Conservation (phyloP, 2,888 invertebrate genomes). For the Drosophila gaucha region DNA sequence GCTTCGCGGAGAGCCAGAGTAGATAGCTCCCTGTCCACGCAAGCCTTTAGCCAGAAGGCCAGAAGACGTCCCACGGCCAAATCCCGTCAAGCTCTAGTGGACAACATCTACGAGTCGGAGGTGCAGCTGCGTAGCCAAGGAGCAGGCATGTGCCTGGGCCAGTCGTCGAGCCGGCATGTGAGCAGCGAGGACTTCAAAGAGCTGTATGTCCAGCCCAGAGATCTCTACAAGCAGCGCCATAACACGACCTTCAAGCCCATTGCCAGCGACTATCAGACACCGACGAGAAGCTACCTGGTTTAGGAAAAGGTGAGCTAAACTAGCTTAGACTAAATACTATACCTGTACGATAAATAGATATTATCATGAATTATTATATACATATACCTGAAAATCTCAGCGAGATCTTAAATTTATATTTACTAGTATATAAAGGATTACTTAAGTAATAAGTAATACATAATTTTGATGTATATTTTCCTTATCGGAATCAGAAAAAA, state of each 20-base stretch:
- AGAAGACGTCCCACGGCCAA: conserved; percentile 51
- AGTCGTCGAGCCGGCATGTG: conserved; percentile 48
- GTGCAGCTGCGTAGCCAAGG: conserved; percentile 63
- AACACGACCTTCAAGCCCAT: conserved; percentile 83
- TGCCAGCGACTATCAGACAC: conserved; percentile 79
- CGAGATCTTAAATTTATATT: too few relatives aligned
- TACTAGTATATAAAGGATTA: too few relatives aligned
- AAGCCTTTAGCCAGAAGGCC: conserved; percentile 23
- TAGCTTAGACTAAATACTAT: neutral
- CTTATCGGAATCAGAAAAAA: too few relatives aligned
- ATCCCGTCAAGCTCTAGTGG: conserved; percentile 77
- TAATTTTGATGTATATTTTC: too few relatives aligned
- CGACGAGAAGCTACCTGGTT: conserved; percentile 82
- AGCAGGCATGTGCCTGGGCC: conserved; percentile 39
- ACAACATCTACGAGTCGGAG: conserved; percentile 83
- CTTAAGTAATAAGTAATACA: too few relatives aligned
- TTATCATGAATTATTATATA: neutral
- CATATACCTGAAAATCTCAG: too few relatives aligned
- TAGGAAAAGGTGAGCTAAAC: conserved; percentile 43
- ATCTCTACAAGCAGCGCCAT: conserved; percentile 81
- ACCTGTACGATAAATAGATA: neutral
- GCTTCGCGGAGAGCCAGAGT: conserved; percentile 63
- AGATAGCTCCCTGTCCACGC: conserved; percentile 23
- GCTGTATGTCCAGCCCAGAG: conserved; percentile 82
- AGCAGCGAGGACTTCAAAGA: conserved; percentile 81